Evolutionary conservation across 2,797 vertebrate species (phyloP).

Genomic region (Hypotaenidia okinawae): DNA sequence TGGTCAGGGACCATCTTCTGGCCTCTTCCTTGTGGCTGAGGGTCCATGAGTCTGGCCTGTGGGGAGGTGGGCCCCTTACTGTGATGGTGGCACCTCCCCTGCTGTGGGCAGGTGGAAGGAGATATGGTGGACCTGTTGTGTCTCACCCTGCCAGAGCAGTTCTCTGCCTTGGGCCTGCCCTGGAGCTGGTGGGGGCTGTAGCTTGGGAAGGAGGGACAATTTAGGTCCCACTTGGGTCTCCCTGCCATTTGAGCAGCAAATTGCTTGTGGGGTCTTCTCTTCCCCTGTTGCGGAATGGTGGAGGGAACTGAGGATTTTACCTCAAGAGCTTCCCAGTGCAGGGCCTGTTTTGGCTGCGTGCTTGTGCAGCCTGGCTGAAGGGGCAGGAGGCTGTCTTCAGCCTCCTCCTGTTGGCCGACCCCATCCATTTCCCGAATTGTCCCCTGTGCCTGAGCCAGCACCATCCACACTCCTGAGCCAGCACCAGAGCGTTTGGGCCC

Average conservation of each 20-base stretch:
- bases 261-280: neutral
- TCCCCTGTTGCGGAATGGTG: fast-evolving
- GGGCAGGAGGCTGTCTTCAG: neutral
- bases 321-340: too few relatives aligned
- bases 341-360: neutral
- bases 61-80: constrained; percentile 54
- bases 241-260: neutral
- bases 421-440: neutral
- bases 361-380: neutral
- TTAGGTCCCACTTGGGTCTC: neutral
- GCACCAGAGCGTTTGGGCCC: neutral
- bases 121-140: fast-evolving
- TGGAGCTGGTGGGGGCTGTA: neutral
- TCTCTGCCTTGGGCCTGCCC: neutral
- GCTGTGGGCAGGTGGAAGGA: too few relatives aligned
- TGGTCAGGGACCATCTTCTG: neutral
- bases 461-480: neutral
- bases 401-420: neutral
- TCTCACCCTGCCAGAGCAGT: neutral
- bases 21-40: neutral
- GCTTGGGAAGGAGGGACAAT: neutral
- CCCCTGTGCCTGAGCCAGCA: neutral
- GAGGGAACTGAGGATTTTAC: neutral
- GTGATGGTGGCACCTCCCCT: constrained; percentile 54
- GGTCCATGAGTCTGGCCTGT: neutral